A percentile compares a stretch with the other conserved stretches of the same genome.
Evolutionary conservation across 2,888 invertebrate genomes (phyloP).

Genomic region (Sepioteuthis lessoniana): DNA sequence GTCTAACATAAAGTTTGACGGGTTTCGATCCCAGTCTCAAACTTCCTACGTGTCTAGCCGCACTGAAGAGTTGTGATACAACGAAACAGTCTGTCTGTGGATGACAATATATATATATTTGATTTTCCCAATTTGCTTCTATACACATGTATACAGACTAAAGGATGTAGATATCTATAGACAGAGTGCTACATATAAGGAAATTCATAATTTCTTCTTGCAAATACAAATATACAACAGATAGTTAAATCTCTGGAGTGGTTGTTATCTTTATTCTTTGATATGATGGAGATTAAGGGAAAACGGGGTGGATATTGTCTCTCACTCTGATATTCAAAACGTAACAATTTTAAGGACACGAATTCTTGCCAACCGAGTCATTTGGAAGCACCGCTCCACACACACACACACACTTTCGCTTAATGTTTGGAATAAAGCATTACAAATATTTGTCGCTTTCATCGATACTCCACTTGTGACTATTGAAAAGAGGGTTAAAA

Average conservation of each 20-base stretch:
- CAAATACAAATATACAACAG: no score
- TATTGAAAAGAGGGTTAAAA: not conserved
- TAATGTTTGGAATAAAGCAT: not conserved
- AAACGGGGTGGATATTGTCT: not conserved
- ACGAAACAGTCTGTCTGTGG: no score
- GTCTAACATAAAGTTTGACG: no score
- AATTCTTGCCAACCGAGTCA: not conserved
- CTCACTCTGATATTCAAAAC: not conserved
- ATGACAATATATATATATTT: no score
- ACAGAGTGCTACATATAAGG: no score
- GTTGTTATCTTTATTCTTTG: not conserved
- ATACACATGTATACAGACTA: no score
- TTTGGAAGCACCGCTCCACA: not conserved
- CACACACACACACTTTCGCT: not conserved
- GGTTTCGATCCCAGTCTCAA: no score
- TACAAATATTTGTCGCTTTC: not conserved
- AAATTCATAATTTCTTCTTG: no score
- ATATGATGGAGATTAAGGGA: not conserved
- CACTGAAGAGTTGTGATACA: no score
- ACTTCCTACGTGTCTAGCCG: no score
- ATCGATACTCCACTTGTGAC: not conserved
- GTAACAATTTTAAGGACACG: not conserved
- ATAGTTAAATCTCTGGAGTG: not conserved
- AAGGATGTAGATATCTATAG: no score
- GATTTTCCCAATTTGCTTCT: no score